A percentile compares a stretch with the other conserved stretches of the same genome.
phyloP scores from a whole-genome alignment of 2,888 invertebrate species.

The Dryomyza anilis region DNA sequence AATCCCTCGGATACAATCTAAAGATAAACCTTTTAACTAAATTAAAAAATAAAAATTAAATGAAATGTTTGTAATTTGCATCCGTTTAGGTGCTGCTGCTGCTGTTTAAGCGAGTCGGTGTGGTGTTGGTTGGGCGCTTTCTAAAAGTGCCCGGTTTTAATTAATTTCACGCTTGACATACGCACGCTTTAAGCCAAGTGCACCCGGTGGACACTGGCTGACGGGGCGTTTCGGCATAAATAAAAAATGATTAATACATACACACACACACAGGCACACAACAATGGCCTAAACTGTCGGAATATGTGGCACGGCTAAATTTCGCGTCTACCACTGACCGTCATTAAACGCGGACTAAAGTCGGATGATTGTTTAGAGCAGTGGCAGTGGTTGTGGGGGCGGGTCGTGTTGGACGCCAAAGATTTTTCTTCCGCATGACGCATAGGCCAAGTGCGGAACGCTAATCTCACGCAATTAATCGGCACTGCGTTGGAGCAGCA shows the following conservation, averaged over 20 bases:
- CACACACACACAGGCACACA: neutral
- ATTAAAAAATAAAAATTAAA: neutral
- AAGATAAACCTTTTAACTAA: neutral
- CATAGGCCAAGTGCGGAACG: neutral
- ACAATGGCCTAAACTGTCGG: too few species aligned
- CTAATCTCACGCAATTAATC: neutral
- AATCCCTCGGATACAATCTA: too few species aligned
- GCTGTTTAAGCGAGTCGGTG: too few species aligned
- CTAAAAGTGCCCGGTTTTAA: neutral
- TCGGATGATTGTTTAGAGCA: too few species aligned
- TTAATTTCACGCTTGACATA: neutral
- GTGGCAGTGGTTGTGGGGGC: neutral
- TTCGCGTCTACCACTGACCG: too few species aligned
- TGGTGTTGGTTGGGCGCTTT: too few species aligned
- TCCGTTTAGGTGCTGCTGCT: too few species aligned
- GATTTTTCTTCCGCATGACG: neutral
- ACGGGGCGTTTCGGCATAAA: too few species aligned
- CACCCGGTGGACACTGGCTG: neutral
- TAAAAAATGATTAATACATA: too few species aligned
- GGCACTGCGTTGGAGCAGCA: too few species aligned
- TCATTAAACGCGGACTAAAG: too few species aligned
- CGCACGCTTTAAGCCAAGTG: neutral
- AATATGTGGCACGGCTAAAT: too few species aligned
- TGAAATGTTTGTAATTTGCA: neutral
- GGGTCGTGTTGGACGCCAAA: neutral